Percentiles rank a stretch among this genome's conserved stretches.
phyloP scores from a whole-genome alignment of 2,888 invertebrate genomes.

The Ctena decussata region DNA sequence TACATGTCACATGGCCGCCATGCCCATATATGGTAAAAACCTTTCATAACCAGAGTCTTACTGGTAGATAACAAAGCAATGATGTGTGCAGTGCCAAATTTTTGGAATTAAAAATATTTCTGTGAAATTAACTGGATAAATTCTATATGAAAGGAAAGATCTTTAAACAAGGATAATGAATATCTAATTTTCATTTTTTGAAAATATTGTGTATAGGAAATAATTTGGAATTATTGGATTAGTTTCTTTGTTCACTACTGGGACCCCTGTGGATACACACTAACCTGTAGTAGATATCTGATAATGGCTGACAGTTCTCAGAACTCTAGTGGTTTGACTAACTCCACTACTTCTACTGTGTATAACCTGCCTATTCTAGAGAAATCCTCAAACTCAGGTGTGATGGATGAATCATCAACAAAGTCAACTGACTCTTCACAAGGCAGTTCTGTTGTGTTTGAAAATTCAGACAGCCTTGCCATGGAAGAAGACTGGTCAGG shows the following conservation, averaged over 20 bases:
- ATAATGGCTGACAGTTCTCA: neutral
- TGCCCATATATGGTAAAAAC: too few species aligned
- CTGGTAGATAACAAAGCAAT: too few species aligned
- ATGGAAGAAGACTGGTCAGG: slow-evolving; percentile 5
- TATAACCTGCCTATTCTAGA: neutral
- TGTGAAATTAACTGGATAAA: too few species aligned
- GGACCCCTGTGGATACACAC: slow-evolving; percentile 4
- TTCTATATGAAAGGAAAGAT: too few species aligned
- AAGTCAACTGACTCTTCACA: neutral
- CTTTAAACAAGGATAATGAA: neutral
- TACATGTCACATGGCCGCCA: too few species aligned
- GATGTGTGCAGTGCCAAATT: too few species aligned
- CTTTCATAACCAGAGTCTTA: too few species aligned
- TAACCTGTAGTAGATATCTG: neutral
- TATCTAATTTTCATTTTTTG: neutral
- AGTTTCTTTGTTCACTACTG: neutral
- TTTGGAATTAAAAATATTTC: too few species aligned
- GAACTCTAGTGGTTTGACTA: neutral
- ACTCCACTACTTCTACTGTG: neutral
- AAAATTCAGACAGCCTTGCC: too few species aligned
- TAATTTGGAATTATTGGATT: neutral
- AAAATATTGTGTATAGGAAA: neutral
- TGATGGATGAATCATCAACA: too few species aligned
- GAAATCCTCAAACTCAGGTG: too few species aligned
- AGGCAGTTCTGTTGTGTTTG: neutral